Conservation (phyloP, 2,797 vertebrate genomes). For the Schizopygopsis malacanthus region DNA sequence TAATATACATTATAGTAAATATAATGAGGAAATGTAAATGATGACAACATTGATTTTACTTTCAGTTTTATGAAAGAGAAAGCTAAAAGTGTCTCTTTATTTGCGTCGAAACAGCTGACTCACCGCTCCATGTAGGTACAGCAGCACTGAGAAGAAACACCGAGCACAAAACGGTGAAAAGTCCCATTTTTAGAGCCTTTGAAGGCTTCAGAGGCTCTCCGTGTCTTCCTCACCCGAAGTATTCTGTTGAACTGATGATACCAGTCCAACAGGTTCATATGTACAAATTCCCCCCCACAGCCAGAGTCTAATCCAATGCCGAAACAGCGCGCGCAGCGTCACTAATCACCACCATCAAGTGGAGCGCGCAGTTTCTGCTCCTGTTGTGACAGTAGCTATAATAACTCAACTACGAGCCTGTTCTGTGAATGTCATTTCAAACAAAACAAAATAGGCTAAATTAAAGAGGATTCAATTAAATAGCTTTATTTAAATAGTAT, state of each 20-base stretch:
- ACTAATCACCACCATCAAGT: neutral
- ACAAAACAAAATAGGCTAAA: neutral
- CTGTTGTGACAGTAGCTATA: too few relatives aligned
- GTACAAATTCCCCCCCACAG: neutral
- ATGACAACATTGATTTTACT: neutral
- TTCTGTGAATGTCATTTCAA: neutral
- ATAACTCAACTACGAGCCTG: neutral
- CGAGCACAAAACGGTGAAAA: neutral
- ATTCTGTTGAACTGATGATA: neutral
- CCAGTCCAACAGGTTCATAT: neutral
- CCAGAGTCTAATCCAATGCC: neutral
- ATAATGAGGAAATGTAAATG: neutral
- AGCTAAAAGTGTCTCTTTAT: too few relatives aligned
- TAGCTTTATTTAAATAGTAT: neutral
- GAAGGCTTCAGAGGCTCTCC: neutral
- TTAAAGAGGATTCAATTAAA: neutral
- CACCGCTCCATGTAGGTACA: constrained; percentile 17
- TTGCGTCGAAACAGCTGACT: neutral
- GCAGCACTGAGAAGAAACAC: too few relatives aligned
- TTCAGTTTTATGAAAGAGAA: neutral
- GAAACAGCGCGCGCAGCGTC: neutral
- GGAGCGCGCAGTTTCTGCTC: neutral
- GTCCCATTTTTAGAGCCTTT: neutral
- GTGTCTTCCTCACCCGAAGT: neutral
- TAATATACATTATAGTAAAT: neutral